Conservation (phyloP, 2,797 vertebrate genomes). For the Takifugu ocellatus region DNA sequence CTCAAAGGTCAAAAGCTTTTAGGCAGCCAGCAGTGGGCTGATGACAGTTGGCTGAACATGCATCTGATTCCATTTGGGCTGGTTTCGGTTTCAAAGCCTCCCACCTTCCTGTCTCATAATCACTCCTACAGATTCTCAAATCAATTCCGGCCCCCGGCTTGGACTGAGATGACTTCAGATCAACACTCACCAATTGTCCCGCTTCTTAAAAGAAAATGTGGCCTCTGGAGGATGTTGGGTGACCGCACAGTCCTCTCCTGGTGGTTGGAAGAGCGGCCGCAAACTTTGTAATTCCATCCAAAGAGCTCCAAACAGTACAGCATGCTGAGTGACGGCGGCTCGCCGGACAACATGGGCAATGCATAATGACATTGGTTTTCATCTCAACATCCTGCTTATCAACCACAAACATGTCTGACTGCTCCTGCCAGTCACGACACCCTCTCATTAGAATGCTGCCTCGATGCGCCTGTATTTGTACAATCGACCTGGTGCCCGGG, state of each 20-base stretch:
- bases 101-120: conserved; percentile 72
- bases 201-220: conserved; percentile 22
- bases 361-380: conserved; percentile 46
- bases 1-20: conserved; percentile 67
- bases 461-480: conserved; percentile 27
- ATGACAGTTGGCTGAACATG: conserved; percentile 62
- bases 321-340: conserved; percentile 4
- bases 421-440: conserved; percentile 47
- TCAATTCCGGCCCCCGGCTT: conserved; percentile 32
- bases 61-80: conserved; percentile 68
- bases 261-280: conserved; percentile 29
- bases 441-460: conserved; percentile 26
- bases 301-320: too few relatives aligned
- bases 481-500: conserved; percentile 56
- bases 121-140: conserved; percentile 66
- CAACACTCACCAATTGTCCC: conserved; percentile 41
- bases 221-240: conserved; percentile 35
- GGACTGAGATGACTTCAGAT: conserved; percentile 42
- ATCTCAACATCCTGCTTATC: conserved; percentile 53
- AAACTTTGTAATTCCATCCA: neutral
- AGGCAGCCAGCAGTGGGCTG: conserved; percentile 59
- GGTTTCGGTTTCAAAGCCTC: conserved; percentile 74
- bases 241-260: conserved; percentile 37
- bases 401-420: conserved; percentile 51
- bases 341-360: conserved; percentile 24